Evolutionary conservation across 2,888 invertebrate genomes (phyloP).

Genomic region (Macrosoma leucophasiata): DNA sequence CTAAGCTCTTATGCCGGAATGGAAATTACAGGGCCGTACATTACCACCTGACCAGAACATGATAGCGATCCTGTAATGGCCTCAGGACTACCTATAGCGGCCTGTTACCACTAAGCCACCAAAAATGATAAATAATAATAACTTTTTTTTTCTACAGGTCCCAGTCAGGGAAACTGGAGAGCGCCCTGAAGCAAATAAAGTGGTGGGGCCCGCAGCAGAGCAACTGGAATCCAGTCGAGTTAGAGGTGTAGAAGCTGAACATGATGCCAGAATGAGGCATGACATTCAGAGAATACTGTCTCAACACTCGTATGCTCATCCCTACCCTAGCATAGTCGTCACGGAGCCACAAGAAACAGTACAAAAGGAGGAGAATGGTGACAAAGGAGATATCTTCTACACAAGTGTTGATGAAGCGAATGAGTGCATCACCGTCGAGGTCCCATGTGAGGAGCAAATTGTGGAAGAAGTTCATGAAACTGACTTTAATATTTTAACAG

Average conservation of each 20-base stretch:
- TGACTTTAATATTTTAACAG: constrained; percentile 42
- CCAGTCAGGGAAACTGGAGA: constrained; percentile 54
- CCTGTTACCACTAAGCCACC: no score
- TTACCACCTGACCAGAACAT: no score
- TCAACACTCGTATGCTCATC: constrained; percentile 72
- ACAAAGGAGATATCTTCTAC: constrained; percentile 79
- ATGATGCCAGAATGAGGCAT: constrained; percentile 40
- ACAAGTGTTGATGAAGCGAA: constrained; percentile 83
- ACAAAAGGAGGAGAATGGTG: constrained; percentile 49
- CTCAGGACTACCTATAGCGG: no score
- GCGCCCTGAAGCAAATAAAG: constrained; percentile 75
- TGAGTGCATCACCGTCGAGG: constrained; percentile 83
- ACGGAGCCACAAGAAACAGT: constrained; percentile 31
- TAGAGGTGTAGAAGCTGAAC: constrained; percentile 55
- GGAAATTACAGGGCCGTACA: no score
- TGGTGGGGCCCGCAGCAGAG: constrained; percentile 93
- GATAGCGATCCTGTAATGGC: no score
- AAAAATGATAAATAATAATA: neutral
- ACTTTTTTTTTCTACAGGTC: constrained; percentile 40
- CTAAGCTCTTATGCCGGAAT: no score
- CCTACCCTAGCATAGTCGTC: constrained; percentile 47
- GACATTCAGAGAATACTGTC: constrained; percentile 66
- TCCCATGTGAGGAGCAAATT: constrained; percentile 77
- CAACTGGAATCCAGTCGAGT: constrained; percentile 87
- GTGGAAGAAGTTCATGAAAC: constrained; percentile 51